A percentile compares a stretch with the other conserved stretches of the same genome.
Conservation (phyloP, 1,140 invertebrate genomes). For the Planococcus citri region DNA sequence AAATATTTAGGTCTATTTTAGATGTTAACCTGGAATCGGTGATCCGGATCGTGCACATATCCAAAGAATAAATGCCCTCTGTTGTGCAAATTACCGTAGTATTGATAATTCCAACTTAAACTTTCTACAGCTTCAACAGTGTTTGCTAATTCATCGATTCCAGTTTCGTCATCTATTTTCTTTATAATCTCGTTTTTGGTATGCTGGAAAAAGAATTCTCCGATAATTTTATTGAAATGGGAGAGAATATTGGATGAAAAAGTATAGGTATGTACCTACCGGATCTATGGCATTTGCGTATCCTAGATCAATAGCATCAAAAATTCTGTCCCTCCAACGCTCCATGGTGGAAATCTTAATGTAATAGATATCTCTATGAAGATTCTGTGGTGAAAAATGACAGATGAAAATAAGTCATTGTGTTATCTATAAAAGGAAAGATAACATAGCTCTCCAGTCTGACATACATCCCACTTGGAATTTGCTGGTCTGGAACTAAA, state of each 20-base stretch:
- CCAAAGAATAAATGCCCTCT: conserved; percentile 52
- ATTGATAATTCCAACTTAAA: conserved; percentile 49
- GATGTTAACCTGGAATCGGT: conserved; percentile 46
- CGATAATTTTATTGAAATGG: too few species aligned
- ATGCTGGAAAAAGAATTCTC: conserved; percentile 16
- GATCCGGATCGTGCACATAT: conserved; percentile 57
- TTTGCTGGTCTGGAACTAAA: conserved; percentile 47
- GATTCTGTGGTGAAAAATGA: conserved; percentile 35
- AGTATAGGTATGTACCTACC: not conserved
- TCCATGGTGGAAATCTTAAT: conserved; percentile 54
- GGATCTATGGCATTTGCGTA: conserved; percentile 11
- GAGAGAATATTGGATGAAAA: too few species aligned
- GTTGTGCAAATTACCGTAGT: conserved; percentile 64
- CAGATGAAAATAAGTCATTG: not conserved
- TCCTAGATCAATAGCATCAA: conserved; percentile 57
- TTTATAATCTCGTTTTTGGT: conserved; percentile 32
- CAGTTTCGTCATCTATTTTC: conserved; percentile 47
- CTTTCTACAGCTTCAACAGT: conserved; percentile 58
- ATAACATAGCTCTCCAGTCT: not conserved
- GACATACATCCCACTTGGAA: conserved; percentile 30
- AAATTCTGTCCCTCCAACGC: conserved; percentile 59
- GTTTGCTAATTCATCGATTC: conserved; percentile 68
- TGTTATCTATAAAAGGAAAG: not conserved
- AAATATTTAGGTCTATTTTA: too few species aligned
- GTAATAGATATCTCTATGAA: conserved; percentile 51